Conservation (phyloP, 2,797 vertebrate genomes). For the Staurois parvus region DNA sequence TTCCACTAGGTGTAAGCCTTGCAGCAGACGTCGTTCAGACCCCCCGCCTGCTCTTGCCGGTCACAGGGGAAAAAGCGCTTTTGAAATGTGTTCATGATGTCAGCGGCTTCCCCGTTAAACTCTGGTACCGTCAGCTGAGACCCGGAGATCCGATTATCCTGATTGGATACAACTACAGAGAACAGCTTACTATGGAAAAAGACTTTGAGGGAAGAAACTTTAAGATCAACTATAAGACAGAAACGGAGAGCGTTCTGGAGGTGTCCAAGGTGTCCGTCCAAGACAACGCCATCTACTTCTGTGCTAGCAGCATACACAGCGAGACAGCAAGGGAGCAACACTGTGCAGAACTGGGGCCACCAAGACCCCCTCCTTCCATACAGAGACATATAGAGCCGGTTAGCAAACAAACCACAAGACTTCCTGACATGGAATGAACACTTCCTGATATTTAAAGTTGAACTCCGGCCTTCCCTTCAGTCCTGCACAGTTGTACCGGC, state of each 20-base stretch:
- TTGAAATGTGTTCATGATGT: slow-evolving; percentile 22
- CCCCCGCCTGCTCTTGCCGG: background rate
- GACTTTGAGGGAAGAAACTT: background rate
- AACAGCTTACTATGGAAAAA: background rate
- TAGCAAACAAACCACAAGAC: background rate
- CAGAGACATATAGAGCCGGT: too few species aligned
- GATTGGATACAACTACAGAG: slow-evolving; percentile 1
- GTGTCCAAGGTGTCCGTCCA: background rate
- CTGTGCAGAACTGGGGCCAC: slow-evolving; percentile 19
- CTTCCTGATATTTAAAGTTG: too few species aligned
- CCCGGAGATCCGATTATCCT: background rate
- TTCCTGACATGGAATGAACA: background rate
- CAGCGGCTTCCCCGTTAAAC: background rate
- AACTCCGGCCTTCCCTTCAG: too few species aligned
- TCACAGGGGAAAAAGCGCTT: background rate
- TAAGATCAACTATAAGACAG: background rate
- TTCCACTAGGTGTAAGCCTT: background rate
- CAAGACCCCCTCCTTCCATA: background rate
- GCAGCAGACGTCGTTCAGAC: slow-evolving; percentile 12
- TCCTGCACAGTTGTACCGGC: too few species aligned
- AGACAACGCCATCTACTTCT: slow-evolving; percentile 20
- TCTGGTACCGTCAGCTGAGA: slow-evolving; percentile 29
- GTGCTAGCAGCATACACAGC: slow-evolving; percentile 27
- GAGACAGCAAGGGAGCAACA: background rate
- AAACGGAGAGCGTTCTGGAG: background rate